Evolutionary conservation across 2,113 vertebrate species (phyloP).

Genomic region (Loxodonta africana): DNA sequence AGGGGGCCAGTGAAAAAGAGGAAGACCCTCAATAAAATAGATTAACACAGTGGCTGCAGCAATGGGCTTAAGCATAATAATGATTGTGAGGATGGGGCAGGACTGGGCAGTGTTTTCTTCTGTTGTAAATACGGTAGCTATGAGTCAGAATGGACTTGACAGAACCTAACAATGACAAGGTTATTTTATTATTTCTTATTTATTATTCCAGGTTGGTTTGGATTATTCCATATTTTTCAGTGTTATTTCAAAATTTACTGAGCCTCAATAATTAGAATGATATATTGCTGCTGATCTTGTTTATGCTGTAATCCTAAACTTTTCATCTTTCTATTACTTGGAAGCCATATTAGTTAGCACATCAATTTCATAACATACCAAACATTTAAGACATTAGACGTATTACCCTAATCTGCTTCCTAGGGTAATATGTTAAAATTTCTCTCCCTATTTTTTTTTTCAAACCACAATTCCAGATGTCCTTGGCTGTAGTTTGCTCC

Average conservation of each 20-base stretch:
- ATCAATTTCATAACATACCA: constrained; percentile 19
- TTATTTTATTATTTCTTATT: constrained; percentile 29
- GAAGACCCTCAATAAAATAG: no score
- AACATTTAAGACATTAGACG: not conserved
- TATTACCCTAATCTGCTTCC: not conserved
- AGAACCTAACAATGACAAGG: not conserved
- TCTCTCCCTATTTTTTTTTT: not conserved
- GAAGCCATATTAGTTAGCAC: not conserved
- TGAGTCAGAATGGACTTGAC: no score
- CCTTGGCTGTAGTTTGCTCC: not conserved
- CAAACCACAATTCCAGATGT: not conserved
- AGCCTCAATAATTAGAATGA: not conserved
- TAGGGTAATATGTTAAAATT: not conserved
- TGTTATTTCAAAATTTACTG: not conserved
- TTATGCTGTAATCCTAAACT: not conserved
- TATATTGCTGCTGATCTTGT: not conserved
- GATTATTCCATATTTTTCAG: constrained; percentile 19
- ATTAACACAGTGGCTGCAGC: no score
- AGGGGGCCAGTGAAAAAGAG: no score
- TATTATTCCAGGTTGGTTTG: not conserved
- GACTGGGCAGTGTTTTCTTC: no score
- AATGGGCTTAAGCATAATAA: no score
- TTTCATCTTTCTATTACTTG: constrained; percentile 25
- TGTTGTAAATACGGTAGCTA: no score
- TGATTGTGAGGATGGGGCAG: no score